Conservation (phyloP, 2,888 invertebrate genomes). For the Agonopterix arenella region DNA sequence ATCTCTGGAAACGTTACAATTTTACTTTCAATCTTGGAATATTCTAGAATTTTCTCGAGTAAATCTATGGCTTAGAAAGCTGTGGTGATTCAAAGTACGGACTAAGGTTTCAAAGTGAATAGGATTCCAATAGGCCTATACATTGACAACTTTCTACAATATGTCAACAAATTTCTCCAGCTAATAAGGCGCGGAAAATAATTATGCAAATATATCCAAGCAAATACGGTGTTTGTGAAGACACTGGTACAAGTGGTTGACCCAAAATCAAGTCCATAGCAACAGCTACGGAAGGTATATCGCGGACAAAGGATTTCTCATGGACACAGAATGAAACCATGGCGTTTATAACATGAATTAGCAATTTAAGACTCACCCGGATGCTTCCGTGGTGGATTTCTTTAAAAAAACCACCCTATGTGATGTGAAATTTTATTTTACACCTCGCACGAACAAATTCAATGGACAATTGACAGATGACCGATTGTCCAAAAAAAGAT, state of each 20-base stretch:
- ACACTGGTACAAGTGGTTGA: constrained; percentile 66
- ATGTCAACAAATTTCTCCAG: constrained; percentile 15
- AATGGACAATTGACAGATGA: constrained; percentile 53
- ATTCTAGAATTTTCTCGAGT: too few relatives aligned
- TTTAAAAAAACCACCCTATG: constrained; percentile 48
- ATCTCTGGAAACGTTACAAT: too few relatives aligned
- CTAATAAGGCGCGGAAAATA: constrained; percentile 16
- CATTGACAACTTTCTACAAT: background rate
- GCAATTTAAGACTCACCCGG: constrained; percentile 57
- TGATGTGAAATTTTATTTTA: constrained; percentile 40
- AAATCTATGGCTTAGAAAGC: too few relatives aligned
- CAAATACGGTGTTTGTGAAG: constrained; percentile 41
- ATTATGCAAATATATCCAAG: constrained; percentile 40
- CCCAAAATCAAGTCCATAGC: constrained; percentile 45
- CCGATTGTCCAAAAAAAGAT: constrained; percentile 56
- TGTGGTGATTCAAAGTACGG: too few relatives aligned
- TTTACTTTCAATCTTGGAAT: too few relatives aligned
- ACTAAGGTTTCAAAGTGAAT: too few relatives aligned
- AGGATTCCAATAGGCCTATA: too few relatives aligned
- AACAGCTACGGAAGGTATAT: constrained; percentile 33
- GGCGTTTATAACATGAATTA: constrained; percentile 14
- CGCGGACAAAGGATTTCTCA: constrained; percentile 23
- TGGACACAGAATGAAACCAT: constrained; percentile 20
- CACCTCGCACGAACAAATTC: constrained; percentile 50
- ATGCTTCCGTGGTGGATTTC: constrained; percentile 64